Conservation (phyloP, 1,140 invertebrate species). For the Belonocnema kinseyi region DNA sequence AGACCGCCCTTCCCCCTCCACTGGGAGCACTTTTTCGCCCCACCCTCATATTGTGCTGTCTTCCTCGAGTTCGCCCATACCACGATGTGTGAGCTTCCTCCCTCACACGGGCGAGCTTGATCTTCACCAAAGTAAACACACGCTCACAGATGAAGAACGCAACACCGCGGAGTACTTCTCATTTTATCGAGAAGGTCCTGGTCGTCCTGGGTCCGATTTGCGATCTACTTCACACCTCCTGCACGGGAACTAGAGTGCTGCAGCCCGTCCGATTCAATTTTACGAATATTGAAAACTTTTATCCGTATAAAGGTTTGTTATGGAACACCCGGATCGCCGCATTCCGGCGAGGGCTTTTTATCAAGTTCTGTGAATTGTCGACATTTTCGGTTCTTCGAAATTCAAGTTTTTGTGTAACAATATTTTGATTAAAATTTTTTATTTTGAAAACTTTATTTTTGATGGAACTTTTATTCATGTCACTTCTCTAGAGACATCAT, state of each 20-base stretch:
- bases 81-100: background rate
- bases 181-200: constrained; percentile 1
- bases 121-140: constrained; percentile 27
- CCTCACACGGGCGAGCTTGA: constrained; percentile 8
- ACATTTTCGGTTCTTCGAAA: too few species aligned
- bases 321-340: constrained; percentile 52
- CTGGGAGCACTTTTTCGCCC: constrained; percentile 14
- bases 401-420: too few species aligned
- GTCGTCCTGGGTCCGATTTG: constrained; percentile 15
- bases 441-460: too few species aligned
- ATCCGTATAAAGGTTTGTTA: constrained; percentile 57
- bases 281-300: constrained; percentile 56
- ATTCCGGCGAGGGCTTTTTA: constrained; percentile 44
- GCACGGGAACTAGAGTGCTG: constrained; percentile 32
- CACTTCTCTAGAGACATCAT: too few species aligned
- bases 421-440: too few species aligned
- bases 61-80: background rate
- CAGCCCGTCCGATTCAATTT: constrained; percentile 60
- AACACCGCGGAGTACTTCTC: background rate
- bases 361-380: background rate
- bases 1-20: constrained; percentile 48
- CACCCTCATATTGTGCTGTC: constrained; percentile 17
- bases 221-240: constrained; percentile 56
- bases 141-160: constrained; percentile 8
- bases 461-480: too few species aligned